Evolutionary conservation across 2,888 invertebrate species (phyloP), one percentile per base, ranked within the genome.

Genomic region (Catonia carolina): DNA sequence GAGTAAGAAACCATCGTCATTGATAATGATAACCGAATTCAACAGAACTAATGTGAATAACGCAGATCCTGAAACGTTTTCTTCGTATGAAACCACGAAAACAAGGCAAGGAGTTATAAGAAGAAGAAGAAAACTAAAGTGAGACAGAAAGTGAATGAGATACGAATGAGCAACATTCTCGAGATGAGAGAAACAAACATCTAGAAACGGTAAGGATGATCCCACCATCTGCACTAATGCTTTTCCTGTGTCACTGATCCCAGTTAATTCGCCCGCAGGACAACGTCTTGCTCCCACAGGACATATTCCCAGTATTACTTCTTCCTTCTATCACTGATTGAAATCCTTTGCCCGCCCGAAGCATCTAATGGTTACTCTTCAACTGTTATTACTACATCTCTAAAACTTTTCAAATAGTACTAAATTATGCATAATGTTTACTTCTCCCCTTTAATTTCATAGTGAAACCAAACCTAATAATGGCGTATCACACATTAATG

Each of bases 31-130:
- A n/a, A n/a, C n/a, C n/a, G n/a, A n/a, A n/a, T n/a, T n/a, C n/a
- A n/a, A n/a, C n/a, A n/a, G n/a, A n/a, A n/a, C n/a, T n/a, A n/a
- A n/a, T n/a, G n/a, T n/a, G n/a, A n/a, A n/a, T n/a, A n/a, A n/a
- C n/a, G n/a, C n/a, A n/a, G n/a, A n/a, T n/a, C n/a, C n/a, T n/a
- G n/a, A n/a, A n/a, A n/a, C n/a, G n/a, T n/a, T n/a, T n/a, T n/a
- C n/a, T n/a, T n/a, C n/a, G n/a, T n/a, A n/a, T n/a, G n/a, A 27
- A 27, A 27, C 53, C 35, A 42, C 53, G 45, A 53, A 42, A 35
- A 53, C 41, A 42, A 53, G 53, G 33, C 42, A 33, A 17, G 27
- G 53, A 53, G 53, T 42, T 45, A 42, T 53, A 45, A 35, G 45
- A 53, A 53, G 22, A 42, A 33, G 33, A 33, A 45, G 53, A 45